phyloP scores from a whole-genome alignment of 2,113 vertebrate genomes.

The Nesoenas mayeri region DNA sequence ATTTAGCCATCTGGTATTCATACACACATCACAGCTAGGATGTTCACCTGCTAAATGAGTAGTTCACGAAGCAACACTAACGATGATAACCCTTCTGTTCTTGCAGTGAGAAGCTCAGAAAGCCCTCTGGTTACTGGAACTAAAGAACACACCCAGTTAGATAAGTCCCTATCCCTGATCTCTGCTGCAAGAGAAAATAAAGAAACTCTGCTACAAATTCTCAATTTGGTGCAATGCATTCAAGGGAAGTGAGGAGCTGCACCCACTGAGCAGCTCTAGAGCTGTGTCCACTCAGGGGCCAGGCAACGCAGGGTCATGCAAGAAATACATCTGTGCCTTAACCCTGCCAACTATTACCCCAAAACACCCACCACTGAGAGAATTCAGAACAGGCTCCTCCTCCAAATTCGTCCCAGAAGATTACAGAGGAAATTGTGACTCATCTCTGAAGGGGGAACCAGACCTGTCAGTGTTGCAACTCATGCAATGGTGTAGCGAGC shows the following conservation, averaged over 20 bases:
- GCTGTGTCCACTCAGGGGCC: background rate
- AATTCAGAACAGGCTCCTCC: background rate
- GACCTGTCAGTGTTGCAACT: background rate
- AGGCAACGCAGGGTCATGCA: fast-evolving
- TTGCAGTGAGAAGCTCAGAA: background rate
- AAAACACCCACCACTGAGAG: background rate
- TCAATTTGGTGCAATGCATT: fast-evolving
- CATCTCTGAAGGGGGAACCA: background rate
- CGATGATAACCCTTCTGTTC: conserved; percentile 48
- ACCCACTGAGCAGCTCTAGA: fast-evolving
- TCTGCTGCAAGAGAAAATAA: background rate
- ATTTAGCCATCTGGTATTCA: conserved; percentile 34
- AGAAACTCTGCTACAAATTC: background rate
- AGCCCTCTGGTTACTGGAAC: background rate
- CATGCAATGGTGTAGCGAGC: too few species aligned
- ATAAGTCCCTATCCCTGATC: background rate
- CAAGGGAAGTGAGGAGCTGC: fast-evolving
- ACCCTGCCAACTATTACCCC: background rate
- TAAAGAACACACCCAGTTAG: background rate
- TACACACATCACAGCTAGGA: background rate
- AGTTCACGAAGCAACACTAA: conserved; percentile 4
- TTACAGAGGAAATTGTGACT: background rate
- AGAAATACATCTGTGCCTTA: background rate
- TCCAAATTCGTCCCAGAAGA: background rate
- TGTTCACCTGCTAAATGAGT: background rate